A percentile compares a stretch with the other conserved stretches of the same genome.
Conservation (phyloP, 2,113 vertebrate species). For the Eulacestoma nigropectus region DNA sequence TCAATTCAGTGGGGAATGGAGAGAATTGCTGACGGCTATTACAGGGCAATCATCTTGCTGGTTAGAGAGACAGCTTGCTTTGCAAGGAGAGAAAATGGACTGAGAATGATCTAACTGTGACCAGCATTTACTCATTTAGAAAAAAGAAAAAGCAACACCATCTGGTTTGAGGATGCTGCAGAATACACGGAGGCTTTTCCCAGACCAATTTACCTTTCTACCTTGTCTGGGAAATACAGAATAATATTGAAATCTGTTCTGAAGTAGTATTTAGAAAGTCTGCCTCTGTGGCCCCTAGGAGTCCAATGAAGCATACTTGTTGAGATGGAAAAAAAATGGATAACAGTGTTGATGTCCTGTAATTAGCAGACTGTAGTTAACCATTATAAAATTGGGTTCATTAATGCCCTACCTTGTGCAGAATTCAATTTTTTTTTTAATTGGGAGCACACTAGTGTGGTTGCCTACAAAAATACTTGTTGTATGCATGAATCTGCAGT, state of each 20-base stretch:
- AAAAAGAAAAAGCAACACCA: background rate
- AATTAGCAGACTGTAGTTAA: background rate
- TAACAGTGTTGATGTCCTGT: background rate
- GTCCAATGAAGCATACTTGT: background rate
- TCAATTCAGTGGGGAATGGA: background rate
- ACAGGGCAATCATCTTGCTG: background rate
- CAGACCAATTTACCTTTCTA: background rate
- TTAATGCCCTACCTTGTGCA: background rate
- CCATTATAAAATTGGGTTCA: background rate
- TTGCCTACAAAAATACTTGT: background rate
- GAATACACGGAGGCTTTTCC: background rate
- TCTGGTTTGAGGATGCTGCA: background rate
- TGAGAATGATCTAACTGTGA: background rate
- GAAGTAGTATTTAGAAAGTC: background rate
- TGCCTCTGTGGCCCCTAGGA: background rate
- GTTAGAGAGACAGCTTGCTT: background rate
- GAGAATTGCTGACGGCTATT: background rate
- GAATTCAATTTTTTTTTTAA: background rate
- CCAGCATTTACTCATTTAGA: background rate
- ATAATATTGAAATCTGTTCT: background rate
- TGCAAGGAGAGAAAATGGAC: background rate
- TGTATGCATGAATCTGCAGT: background rate
- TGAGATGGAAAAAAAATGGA: background rate
- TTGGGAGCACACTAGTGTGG: background rate
- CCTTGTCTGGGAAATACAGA: background rate